Conservation (phyloP, 2,113 vertebrate species). For the Lagopus muta region DNA sequence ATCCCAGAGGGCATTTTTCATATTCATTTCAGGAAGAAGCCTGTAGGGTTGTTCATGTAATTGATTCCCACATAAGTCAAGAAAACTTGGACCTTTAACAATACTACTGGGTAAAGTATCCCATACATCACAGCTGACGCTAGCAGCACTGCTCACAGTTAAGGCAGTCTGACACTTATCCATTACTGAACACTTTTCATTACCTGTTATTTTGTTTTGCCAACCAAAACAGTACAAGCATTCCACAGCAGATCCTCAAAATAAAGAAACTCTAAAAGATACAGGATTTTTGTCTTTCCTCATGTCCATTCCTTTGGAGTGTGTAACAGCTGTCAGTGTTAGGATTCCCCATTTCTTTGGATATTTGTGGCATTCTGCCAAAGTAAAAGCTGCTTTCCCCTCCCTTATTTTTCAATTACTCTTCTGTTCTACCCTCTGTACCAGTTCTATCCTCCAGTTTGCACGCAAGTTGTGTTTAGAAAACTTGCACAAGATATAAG, state of each 20-base stretch:
- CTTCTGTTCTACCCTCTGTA: background rate
- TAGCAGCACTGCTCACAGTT: background rate
- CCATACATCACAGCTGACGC: background rate
- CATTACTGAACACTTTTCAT: background rate
- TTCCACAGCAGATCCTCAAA: background rate
- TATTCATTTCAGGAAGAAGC: background rate
- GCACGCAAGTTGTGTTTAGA: background rate
- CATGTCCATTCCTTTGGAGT: background rate
- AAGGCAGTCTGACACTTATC: background rate
- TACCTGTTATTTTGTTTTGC: background rate
- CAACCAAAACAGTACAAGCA: background rate
- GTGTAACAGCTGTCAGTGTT: background rate
- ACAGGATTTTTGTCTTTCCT: background rate
- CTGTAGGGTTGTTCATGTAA: background rate
- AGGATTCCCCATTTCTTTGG: background rate
- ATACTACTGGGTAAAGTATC: background rate
- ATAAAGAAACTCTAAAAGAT: background rate
- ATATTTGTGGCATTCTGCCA: background rate
- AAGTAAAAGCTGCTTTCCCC: background rate
- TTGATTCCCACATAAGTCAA: slow-evolving; percentile 16
- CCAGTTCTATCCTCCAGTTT: background rate
- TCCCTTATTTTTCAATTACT: background rate
- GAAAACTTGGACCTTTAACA: background rate
- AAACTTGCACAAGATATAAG: background rate
- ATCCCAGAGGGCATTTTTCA: background rate